Evolutionary conservation across 2,888 invertebrate genomes (phyloP), one percentile per base, ranked within the genome.

Genomic region (Cephus runcator): DNA sequence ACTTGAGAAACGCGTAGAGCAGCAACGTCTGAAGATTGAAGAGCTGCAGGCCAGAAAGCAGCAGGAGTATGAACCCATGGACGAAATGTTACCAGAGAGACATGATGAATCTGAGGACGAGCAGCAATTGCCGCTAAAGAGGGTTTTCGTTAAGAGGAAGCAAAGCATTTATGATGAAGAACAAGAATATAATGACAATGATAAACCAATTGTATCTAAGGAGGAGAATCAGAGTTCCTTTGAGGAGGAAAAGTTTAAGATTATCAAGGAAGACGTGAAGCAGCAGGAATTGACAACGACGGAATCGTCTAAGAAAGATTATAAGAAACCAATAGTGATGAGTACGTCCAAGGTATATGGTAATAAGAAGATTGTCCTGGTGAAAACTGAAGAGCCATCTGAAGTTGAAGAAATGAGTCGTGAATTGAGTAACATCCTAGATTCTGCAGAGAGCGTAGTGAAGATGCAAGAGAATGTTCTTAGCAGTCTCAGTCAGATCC

Each of bases 141-240:
- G 94, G 75, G 94, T 94, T 73, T 91, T 94, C 77, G 93, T 94
- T 77, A 94, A 94, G 83, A 90, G 94, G 69, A 93, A 94, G 86
- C 92, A 94, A 88, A 90, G 91, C 68, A 89, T 91, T 79, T 91
- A 91, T 40, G 91, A 91, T 36, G 91, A 91, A 77, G 91, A 90
- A 73, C 88, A 89, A 31, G 91, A 91, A 40, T 91, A 91, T 71
- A 86, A 87, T 56, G 91, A 91, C n/a, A 83, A 12, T 23, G 78
- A 81, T 33, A 85, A 84, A 6, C 75, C 73, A 0, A 77, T 82
- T 73, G 69, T 79, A 23, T 35, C 33, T 3, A 3, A 11, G 11
- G 71, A 83, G 78, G 75, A 83, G 78, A 35, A 80, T 75, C 71
- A 71, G 15, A 71, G 33, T 71, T 76, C 76, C 68, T 23, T 69